A percentile compares a stretch with the other conserved stretches of the same genome.
Conservation (phyloP, 1,140 invertebrate genomes). For the Copidosoma floridanum region DNA sequence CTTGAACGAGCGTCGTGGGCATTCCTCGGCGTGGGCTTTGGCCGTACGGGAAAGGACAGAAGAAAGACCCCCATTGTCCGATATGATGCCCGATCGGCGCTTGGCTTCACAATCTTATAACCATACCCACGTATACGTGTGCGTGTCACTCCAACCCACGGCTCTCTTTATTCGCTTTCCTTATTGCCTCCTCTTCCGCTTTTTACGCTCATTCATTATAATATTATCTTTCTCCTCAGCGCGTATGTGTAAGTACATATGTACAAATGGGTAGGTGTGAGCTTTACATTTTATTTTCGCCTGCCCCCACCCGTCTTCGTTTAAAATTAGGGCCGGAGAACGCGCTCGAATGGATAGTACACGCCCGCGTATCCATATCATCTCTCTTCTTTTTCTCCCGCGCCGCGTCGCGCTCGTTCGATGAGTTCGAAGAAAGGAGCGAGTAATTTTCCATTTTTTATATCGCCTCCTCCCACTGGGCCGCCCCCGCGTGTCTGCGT, state of each 20-base stretch:
- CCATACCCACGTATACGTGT: background rate
- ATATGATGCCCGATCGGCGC: conserved; percentile 42
- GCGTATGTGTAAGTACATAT: too few relatives aligned
- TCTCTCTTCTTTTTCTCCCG: background rate
- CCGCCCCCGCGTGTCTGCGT: too few relatives aligned
- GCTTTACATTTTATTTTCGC: too few relatives aligned
- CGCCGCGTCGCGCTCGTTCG: background rate
- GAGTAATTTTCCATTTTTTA: conserved; percentile 3
- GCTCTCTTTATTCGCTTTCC: background rate
- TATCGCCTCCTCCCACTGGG: too few relatives aligned
- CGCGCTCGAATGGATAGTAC: too few relatives aligned
- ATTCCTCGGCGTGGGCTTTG: conserved; percentile 49
- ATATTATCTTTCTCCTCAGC: too few relatives aligned
- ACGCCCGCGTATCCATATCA: too few relatives aligned
- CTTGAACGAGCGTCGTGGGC: conserved; percentile 33
- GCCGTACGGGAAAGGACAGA: conserved; percentile 43
- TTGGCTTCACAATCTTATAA: conserved; percentile 37
- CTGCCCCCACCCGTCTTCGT: too few relatives aligned
- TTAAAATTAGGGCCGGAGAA: too few relatives aligned
- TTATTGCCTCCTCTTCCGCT: background rate
- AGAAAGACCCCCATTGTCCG: conserved; percentile 45
- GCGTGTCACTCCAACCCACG: conserved; percentile 13
- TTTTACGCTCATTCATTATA: too few relatives aligned
- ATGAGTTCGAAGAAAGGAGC: conserved; percentile 2
- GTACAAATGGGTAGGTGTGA: too few relatives aligned